Base-by-base conservation (phyloP, 2,797 vertebrate species). In the Neomorphus geoffroyi region DNA sequence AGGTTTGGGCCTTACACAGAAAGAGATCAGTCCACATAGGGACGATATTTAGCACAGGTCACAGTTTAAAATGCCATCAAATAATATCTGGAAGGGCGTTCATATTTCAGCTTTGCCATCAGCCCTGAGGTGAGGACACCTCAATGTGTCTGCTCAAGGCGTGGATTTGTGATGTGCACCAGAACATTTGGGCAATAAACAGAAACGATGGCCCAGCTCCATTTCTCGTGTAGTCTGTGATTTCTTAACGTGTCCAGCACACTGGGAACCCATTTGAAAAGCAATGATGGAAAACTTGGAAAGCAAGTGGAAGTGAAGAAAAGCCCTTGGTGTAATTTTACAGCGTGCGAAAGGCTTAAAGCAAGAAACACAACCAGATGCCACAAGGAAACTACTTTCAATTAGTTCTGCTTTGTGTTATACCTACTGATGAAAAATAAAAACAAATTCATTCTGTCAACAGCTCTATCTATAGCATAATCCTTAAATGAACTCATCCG, bases 401-500 rank as follows among this genome's bases (percentile, higher is more conserved):
- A 96, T 97, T 90, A 93, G 95, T 88, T 94, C 97, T 94, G 94
- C 88, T 93, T 92, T 95, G 95, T 88, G 93, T 83, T 96, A 96
- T 95, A 96, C 92, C 93, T 96, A 81, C 89, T 91, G 95, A 96
- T 95, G 95, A 96, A 97, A 95, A 96, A 98, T 96, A 97, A 96
- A 97, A 97, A 95, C 96, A 96, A 97, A 95, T 92, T 96, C 94
- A 74, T 97, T 96, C 97, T 98, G 97, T 98, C 98, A 98, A 97
- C 98, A 97, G 90, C 95, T 98, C 98, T 98, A 98, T 98, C 97
- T 98, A 98, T 97, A 98, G 98, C 94, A 85, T 94, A 94, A 92
- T 95, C 96, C 95, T 97, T 75, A 96, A 97, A 96, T 94, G 86
- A 97, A 97, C 95, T 97, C 96, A 93, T 96, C 96, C 84, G 45